These are phyloP conservation scores for Caretta caretta DNA, from an alignment of 2,113 vertebrate species.

Conservation along the genomic window DNA sequence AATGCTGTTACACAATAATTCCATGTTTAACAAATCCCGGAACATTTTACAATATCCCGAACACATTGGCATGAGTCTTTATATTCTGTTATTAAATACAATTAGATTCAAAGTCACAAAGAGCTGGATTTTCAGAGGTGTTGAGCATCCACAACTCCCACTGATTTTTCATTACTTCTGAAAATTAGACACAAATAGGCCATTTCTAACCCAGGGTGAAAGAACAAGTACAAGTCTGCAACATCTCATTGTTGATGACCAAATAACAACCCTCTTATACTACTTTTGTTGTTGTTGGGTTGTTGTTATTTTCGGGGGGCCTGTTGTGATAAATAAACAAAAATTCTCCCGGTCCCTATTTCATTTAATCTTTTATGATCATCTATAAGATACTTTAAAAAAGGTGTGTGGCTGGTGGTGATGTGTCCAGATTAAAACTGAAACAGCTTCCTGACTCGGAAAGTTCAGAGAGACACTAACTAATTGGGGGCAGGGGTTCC, in stretches of 20 bases:
- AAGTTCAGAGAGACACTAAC: not conserved
- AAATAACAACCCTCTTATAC: not conserved
- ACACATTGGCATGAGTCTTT: not conserved
- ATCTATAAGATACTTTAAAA: not conserved
- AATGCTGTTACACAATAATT: not conserved
- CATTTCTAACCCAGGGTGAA: not conserved
- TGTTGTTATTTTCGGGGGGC: too few relatives aligned
- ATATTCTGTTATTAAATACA: not conserved
- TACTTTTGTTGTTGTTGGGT: not conserved
- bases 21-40: not conserved
- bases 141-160: not conserved
- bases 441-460: not conserved
- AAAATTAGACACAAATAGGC: not conserved
- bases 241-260: not conserved
- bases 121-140: not conserved
- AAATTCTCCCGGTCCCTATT: not conserved
- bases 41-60: not conserved
- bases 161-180: not conserved
- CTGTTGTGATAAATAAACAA: not conserved
- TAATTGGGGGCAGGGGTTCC: too few relatives aligned
- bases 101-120: not conserved
- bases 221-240: not conserved
- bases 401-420: not conserved
- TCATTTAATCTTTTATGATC: not conserved
- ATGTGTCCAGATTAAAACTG: not conserved